Base-by-base conservation (phyloP, 2,113 vertebrate genomes). In the Syrmaticus mikado region DNA sequence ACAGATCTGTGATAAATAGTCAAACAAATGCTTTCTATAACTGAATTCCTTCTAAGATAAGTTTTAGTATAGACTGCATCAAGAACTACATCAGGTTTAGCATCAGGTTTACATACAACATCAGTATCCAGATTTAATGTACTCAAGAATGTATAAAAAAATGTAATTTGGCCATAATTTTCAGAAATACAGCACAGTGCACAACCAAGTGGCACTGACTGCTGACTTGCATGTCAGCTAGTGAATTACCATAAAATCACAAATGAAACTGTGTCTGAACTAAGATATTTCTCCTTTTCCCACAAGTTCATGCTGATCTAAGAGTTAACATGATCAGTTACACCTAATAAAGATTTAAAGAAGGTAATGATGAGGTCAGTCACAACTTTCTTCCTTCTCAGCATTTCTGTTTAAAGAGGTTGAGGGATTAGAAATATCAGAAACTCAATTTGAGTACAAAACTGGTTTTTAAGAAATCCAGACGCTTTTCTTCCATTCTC, bases 401-500 rank as follows among this genome's bases (percentile, higher is more conserved):
- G 68, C 64, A 81, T 80, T 93, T 85, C 93, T 36, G 91, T 93
- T 92, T 78, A 78, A 97, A 96, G 96, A 94, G 14, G 30, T 68
- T 94, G 82, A 93, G 60, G 81, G 86, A 96, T 95, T 88, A 97
- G 94, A 94, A 96, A 95, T 91, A 97, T 48, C 96, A 97, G 94
- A 96, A 96, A 87, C 64, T 89, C 74, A 95, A 83, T 95, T 48
- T 92, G 62, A 93, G 38, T 83, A 53, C 45, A 85, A 95, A 96
- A 97, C 94, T 50, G 97, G 34, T 97, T 96, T 95, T 94, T 97
- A 92, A 74, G 84, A 94, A 84, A 97, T 70, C 16, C 48, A 94
- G 66, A 45, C 82, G 57, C 80, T 96, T 95, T 93, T 95, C 89
- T 93, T 95, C 73, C 5, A 16, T 74, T 43, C 17, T 88, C 48